Evolutionary conservation across 2,113 vertebrate genomes (phyloP).

Genomic region (Ellobius talpinus): DNA sequence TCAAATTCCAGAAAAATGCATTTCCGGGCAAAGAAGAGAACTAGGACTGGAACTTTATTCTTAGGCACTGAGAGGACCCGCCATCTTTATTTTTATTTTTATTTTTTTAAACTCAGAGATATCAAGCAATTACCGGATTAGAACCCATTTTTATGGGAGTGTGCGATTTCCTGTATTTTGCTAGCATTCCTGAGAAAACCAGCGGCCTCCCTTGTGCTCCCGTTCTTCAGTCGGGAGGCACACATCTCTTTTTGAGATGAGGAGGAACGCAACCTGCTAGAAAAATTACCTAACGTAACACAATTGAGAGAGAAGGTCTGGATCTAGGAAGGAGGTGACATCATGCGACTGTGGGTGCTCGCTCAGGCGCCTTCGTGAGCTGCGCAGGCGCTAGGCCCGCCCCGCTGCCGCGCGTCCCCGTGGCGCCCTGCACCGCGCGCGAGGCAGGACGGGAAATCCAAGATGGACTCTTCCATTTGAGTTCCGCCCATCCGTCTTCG

Average conservation of each 20-base stretch:
- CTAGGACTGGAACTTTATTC: neutral
- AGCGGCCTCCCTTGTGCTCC: neutral
- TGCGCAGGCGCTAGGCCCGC: neutral
- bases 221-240: neutral
- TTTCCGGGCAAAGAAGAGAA: neutral
- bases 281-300: neutral
- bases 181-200: neutral
- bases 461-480: conserved; percentile 94
- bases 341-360: rapidly evolving
- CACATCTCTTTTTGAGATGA: too few species aligned
- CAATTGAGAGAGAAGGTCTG: neutral
- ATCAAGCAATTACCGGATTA: neutral
- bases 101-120: neutral
- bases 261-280: neutral
- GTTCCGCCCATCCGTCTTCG: conserved; percentile 51
- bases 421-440: conserved; percentile 60
- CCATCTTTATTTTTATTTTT: neutral
- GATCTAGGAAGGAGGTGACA: neutral
- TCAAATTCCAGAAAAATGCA: neutral
- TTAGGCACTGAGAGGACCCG: neutral
- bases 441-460: conserved; percentile 89
- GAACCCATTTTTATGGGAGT: neutral
- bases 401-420: rapidly evolving
- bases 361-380: too few species aligned
- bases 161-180: neutral